These are phyloP conservation scores for Rhegmatorhina hoffmannsi DNA, from an alignment of 2,113 vertebrate genomes.

Conservation along the genomic window DNA sequence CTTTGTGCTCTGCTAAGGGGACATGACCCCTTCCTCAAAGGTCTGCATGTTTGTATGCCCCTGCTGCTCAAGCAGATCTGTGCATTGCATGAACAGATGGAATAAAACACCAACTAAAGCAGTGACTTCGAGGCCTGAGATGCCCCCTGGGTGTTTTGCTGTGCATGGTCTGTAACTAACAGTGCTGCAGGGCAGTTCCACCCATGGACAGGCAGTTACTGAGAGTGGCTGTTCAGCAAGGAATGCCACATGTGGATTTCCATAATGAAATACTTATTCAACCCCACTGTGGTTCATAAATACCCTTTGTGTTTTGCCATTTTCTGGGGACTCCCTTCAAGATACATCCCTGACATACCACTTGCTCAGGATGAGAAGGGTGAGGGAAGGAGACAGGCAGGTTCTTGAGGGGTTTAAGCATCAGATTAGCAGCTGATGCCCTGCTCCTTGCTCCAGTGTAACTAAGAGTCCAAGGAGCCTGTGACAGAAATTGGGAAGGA, in stretches of 20 bases:
- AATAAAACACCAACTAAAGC: neutral
- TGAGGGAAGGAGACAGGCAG: neutral
- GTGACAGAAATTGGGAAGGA: neutral
- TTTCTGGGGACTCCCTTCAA: neutral
- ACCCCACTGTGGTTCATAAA: neutral
- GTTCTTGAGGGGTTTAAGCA: neutral
- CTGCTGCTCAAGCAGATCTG: neutral
- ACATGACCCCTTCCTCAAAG: neutral
- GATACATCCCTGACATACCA: neutral
- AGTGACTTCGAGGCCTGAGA: neutral
- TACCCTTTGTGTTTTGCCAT: accelerated
- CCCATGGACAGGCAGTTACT: no score
- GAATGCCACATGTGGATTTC: neutral
- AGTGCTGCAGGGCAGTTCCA: neutral
- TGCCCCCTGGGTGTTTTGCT: neutral
- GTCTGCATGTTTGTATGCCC: neutral
- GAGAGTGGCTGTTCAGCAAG: neutral
- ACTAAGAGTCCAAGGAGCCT: neutral
- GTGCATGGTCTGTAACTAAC: neutral
- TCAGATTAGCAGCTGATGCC: neutral
- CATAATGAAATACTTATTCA: neutral
- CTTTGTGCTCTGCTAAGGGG: neutral
- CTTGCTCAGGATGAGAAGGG: neutral
- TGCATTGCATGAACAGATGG: accelerated
- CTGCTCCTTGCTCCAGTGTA: neutral